phyloP scores from a whole-genome alignment of 2,113 vertebrate species.

The Colistium nudipinnis region DNA sequence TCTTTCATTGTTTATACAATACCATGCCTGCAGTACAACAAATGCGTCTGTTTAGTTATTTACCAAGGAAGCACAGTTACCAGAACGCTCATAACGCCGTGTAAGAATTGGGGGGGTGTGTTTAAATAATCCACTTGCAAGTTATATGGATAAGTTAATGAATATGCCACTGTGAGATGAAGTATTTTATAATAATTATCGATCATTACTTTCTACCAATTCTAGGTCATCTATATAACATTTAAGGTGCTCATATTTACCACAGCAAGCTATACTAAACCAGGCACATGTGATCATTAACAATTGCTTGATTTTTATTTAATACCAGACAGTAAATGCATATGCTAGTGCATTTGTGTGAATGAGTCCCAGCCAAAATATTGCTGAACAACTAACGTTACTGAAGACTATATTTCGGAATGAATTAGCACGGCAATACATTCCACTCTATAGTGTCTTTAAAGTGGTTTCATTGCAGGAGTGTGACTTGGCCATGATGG shows the following conservation, averaged over 20 bases:
- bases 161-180: slow-evolving; percentile 1
- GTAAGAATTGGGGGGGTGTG: neutral
- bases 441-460: slow-evolving; percentile 23
- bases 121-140: slow-evolving; percentile 17
- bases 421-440: slow-evolving; percentile 18
- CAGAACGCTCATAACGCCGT: too few species aligned
- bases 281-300: neutral
- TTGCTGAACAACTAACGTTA: too few species aligned
- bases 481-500: slow-evolving; percentile 11
- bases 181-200: slow-evolving; percentile 19
- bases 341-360: too few species aligned
- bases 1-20: too few species aligned
- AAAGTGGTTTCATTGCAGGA: slow-evolving; percentile 30
- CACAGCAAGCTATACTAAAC: neutral
- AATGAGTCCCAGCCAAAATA: neutral
- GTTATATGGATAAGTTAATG: slow-evolving; percentile 15
- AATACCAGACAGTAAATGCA: neutral
- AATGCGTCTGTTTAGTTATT: slow-evolving; percentile 9
- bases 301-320: neutral
- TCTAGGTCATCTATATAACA: neutral
- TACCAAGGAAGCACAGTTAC: neutral
- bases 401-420: neutral
- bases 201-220: slow-evolving; percentile 11
- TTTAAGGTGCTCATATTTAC: neutral
- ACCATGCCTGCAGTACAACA: neutral